Percentiles rank a stretch among this genome's conserved stretches.
Conservation (phyloP, 2,888 invertebrate species). For the Sepioteuthis lessoniana region DNA sequence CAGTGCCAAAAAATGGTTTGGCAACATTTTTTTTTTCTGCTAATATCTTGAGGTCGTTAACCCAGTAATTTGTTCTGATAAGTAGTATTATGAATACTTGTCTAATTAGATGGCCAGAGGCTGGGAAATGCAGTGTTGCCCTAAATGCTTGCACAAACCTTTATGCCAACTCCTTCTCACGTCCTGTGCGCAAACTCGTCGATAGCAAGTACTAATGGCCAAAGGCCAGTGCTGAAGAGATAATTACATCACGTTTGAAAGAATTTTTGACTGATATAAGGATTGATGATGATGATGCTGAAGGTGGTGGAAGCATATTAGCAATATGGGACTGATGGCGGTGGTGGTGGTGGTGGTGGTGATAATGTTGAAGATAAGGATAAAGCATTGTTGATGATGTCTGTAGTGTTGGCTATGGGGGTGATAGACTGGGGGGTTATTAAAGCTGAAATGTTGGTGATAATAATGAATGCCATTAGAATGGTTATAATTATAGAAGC, state of each 20-base stretch:
- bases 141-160: not conserved
- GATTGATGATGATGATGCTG: not conserved
- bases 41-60: constrained; percentile 33
- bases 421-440: no score
- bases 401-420: no score
- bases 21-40: not conserved
- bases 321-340: no score
- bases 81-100: constrained; percentile 23
- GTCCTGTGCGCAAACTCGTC: not conserved
- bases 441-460: no score
- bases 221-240: constrained; percentile 8
- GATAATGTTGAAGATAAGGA: no score
- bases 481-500: no score
- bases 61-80: not conserved
- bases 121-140: not conserved
- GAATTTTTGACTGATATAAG: constrained; percentile 18
- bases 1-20: not conserved
- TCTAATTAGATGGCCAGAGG: constrained; percentile 33
- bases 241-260: constrained; percentile 13
- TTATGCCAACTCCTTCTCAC: not conserved
- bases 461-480: no score
- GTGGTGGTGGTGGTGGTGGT: not conserved
- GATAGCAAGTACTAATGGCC: constrained; percentile 33
- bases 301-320: not conserved
- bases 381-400: no score